These are phyloP conservation scores for Zygaena filipendulae DNA, from an alignment of 2,888 invertebrate species.

Conservation along the genomic window DNA sequence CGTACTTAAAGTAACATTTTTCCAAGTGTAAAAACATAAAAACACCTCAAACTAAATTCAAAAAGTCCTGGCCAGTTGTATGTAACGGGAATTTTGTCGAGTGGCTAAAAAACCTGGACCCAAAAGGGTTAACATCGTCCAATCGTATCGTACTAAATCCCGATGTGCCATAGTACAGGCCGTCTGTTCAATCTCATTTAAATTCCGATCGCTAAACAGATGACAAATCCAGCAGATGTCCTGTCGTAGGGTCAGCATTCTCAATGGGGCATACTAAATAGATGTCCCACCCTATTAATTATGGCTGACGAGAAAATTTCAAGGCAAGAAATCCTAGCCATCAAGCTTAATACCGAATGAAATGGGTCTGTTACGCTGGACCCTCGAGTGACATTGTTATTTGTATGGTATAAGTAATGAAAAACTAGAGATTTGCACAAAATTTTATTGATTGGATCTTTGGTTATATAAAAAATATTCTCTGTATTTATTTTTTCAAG, in stretches of 20 bases:
- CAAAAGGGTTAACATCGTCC: too few species aligned
- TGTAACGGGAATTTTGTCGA: too few species aligned
- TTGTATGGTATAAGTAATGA: constrained; percentile 20
- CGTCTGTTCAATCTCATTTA: constrained; percentile 15
- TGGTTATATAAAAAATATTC: too few species aligned
- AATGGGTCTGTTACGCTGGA: constrained; percentile 51
- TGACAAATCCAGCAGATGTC: constrained; percentile 26
- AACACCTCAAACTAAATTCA: too few species aligned
- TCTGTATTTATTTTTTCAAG: too few species aligned
- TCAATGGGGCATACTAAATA: constrained; percentile 51
- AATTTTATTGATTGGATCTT: too few species aligned
- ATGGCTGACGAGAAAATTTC: constrained; percentile 59
- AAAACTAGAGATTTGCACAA: constrained; percentile 19
- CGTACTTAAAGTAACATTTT: too few species aligned
- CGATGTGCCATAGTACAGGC: too few species aligned
- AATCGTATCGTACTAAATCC: too few species aligned
- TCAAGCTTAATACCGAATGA: constrained; percentile 60
- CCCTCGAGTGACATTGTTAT: constrained; percentile 35
- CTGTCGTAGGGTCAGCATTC: constrained; percentile 28
- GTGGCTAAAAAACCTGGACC: too few species aligned
- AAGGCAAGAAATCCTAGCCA: constrained; percentile 59
- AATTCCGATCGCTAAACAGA: constrained; percentile 24
- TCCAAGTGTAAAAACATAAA: too few species aligned
- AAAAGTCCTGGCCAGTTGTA: too few species aligned
- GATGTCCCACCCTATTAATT: constrained; percentile 50